A percentile compares a stretch with the other conserved stretches of the same genome.
phyloP scores from a whole-genome alignment of 2,113 vertebrate genomes.

The Ammodytes marinus region DNA sequence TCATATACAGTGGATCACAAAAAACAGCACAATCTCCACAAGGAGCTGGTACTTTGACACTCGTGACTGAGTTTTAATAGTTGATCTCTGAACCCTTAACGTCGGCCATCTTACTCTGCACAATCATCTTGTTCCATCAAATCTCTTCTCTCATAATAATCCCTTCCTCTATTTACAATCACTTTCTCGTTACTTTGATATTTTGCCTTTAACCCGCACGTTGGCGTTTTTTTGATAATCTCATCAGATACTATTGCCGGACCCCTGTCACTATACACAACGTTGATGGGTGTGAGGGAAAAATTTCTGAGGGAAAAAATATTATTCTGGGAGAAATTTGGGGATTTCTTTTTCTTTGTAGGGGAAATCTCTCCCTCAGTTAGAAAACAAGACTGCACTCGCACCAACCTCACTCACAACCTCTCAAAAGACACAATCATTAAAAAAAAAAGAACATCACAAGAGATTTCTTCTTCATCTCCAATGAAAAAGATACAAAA shows the following conservation, averaged over 20 bases:
- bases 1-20: constrained; percentile 66
- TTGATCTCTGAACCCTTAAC: constrained; percentile 40
- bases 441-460: constrained; percentile 91
- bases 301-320: constrained; percentile 53
- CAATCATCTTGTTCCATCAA: constrained; percentile 75
- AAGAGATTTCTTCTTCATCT: constrained; percentile 91
- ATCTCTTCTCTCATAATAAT: constrained; percentile 61
- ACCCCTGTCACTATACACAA: constrained; percentile 62
- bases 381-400: constrained; percentile 65
- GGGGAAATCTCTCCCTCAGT: constrained; percentile 46
- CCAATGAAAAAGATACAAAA: constrained; percentile 99
- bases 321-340: constrained; percentile 44
- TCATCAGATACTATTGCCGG: constrained; percentile 68
- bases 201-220: constrained; percentile 49
- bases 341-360: constrained; percentile 12
- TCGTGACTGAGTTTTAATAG: constrained; percentile 40
- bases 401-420: constrained; percentile 73
- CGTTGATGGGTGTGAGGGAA: constrained; percentile 54
- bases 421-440: constrained; percentile 85
- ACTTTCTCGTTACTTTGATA: constrained; percentile 47
- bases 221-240: constrained; percentile 47
- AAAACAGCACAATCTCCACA: constrained; percentile 50
- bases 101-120: constrained; percentile 58
- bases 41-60: constrained; percentile 24
- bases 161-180: constrained; percentile 79